These are phyloP conservation scores for Procavia capensis DNA, from an alignment of 2,113 vertebrate genomes.

Conservation along the genomic window DNA sequence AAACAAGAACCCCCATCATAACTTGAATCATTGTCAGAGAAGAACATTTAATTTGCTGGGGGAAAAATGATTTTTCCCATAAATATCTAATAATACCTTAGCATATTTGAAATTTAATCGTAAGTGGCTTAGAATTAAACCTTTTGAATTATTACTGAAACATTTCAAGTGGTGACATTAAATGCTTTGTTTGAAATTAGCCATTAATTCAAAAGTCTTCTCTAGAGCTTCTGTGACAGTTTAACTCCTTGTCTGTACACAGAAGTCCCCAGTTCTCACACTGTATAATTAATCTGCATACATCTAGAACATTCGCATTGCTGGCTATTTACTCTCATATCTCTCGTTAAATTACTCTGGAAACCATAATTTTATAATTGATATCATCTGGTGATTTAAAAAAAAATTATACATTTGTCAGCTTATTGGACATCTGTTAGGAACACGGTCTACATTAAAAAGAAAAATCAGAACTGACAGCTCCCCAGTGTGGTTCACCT, in stretches of 20 bases:
- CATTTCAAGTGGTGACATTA: conserved; percentile 78
- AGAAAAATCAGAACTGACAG: neutral
- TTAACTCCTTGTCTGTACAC: conserved; percentile 76
- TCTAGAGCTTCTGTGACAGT: conserved; percentile 56
- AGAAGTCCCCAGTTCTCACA: conserved; percentile 60
- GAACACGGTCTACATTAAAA: neutral
- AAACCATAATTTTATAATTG: conserved; percentile 45
- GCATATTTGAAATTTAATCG: conserved; percentile 86
- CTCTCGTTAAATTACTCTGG: conserved; percentile 33
- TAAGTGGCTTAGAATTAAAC: conserved; percentile 87
- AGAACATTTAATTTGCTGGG: conserved; percentile 83
- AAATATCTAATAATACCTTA: conserved; percentile 86
- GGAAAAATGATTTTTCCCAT: conserved; percentile 81
- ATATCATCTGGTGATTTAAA: conserved; percentile 48
- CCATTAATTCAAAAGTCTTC: conserved; percentile 70
- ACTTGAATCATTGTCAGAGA: conserved; percentile 82
- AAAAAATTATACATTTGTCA: neutral
- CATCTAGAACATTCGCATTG: conserved; percentile 7
- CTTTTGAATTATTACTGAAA: conserved; percentile 85
- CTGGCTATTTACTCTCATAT: conserved; percentile 34
- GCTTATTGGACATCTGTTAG: conserved; percentile 16
- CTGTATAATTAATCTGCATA: conserved; percentile 73
- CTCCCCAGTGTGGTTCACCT: neutral
- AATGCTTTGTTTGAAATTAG: conserved; percentile 80
- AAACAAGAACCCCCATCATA: conserved; percentile 83